phyloP scores from a whole-genome alignment of 2,797 vertebrate genomes.

The Morelia viridis region DNA sequence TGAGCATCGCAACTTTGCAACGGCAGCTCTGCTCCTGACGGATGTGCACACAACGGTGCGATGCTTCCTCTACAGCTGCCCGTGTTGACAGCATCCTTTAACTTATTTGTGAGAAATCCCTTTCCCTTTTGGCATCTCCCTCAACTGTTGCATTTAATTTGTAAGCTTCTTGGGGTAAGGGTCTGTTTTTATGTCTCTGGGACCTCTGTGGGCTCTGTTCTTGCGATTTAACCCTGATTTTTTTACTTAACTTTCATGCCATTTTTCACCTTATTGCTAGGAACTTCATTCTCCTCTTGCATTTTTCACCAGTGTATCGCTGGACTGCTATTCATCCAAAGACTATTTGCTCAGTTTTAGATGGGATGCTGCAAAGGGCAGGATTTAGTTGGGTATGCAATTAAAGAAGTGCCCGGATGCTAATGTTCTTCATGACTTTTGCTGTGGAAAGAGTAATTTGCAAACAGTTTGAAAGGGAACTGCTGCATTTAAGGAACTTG shows the following conservation, averaged over 20 bases:
- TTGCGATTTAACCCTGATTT: too few relatives aligned
- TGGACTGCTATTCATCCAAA: too few relatives aligned
- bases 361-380: background rate
- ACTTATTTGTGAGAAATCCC: background rate
- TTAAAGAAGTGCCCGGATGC: background rate
- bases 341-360: too few relatives aligned
- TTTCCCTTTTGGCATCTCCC: background rate
- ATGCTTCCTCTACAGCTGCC: too few relatives aligned
- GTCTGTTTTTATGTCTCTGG: background rate
- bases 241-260: background rate
- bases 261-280: background rate
- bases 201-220: too few relatives aligned
- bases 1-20: too few relatives aligned
- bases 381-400: background rate
- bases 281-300: too few relatives aligned
- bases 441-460: background rate
- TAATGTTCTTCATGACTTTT: background rate
- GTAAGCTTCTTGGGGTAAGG: background rate
- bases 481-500: too few relatives aligned
- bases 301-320: too few relatives aligned
- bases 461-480: background rate
- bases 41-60: too few relatives aligned
- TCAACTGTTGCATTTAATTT: background rate
- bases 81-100: too few relatives aligned
- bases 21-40: too few relatives aligned